phyloP scores from a whole-genome alignment of 1,140 invertebrate species.

The Drosophila kikkawai region DNA sequence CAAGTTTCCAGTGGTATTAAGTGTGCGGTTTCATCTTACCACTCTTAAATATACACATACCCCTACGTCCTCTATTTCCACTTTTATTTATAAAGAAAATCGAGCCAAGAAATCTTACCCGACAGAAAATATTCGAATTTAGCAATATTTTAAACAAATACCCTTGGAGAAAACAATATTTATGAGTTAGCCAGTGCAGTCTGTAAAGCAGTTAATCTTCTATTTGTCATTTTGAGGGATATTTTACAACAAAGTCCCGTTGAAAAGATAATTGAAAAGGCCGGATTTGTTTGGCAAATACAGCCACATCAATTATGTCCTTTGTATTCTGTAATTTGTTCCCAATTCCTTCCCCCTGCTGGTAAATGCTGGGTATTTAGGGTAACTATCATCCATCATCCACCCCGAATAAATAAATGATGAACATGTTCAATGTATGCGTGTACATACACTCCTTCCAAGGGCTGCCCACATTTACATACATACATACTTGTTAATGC shows the following conservation, averaged over 20 bases:
- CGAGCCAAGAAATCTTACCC: too few relatives aligned
- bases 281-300: conserved; percentile 8
- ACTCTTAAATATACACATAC: background rate
- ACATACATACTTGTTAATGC: conserved; percentile 38
- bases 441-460: background rate
- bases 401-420: conserved; percentile 29
- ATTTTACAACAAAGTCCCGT: background rate
- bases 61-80: background rate
- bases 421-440: conserved; percentile 1
- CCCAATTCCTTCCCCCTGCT: background rate
- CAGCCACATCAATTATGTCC: conserved; percentile 26
- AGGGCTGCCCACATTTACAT: conserved; percentile 30
- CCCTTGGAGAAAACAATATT: background rate
- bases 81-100: conserved; percentile 10
- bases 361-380: conserved; percentile 8
- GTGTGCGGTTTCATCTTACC: conserved; percentile 5
- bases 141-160: background rate
- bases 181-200: background rate
- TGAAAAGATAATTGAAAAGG: background rate
- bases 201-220: background rate
- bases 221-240: background rate
- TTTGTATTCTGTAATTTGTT: conserved; percentile 11
- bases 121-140: background rate
- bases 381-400: conserved; percentile 27
- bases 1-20: background rate